Evolutionary conservation across 2,113 vertebrate genomes (phyloP).

Genomic region (Passer domesticus): DNA sequence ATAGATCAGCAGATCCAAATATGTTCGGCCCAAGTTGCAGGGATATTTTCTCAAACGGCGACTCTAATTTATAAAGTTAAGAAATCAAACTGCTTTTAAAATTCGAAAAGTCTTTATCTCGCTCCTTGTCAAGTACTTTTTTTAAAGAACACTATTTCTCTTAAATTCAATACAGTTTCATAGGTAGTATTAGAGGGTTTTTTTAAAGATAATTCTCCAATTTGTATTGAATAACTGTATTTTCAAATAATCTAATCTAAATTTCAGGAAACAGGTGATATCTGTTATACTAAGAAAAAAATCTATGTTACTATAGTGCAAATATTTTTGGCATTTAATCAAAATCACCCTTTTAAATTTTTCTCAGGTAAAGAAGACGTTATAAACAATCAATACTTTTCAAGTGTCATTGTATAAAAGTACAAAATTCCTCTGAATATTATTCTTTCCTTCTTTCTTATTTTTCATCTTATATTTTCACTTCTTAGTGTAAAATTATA

Average conservation of each 20-base stretch:
- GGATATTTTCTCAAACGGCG: background rate
- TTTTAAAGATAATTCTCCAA: background rate
- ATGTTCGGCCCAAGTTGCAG: background rate
- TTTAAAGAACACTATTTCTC: background rate
- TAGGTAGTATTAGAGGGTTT: background rate
- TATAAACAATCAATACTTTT: background rate
- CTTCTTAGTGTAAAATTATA: background rate
- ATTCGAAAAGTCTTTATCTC: background rate
- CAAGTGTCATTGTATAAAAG: background rate
- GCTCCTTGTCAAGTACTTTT: background rate
- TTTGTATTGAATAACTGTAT: background rate
- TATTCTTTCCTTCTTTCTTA: background rate
- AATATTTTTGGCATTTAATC: background rate
- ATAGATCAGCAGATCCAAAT: background rate
- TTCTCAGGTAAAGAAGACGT: background rate
- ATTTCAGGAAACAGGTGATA: background rate
- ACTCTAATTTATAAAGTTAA: background rate
- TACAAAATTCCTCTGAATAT: background rate
- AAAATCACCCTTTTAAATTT: background rate
- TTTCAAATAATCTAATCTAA: background rate
- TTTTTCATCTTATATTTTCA: background rate
- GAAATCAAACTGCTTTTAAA: background rate
- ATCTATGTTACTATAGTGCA: rapidly evolving
- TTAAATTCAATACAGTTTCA: rapidly evolving
- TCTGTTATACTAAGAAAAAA: background rate